Evolutionary conservation across 2,797 vertebrate species (phyloP), one percentile per base, ranked within the genome.

Genomic region (Acrossocheilus fasciatus): DNA sequence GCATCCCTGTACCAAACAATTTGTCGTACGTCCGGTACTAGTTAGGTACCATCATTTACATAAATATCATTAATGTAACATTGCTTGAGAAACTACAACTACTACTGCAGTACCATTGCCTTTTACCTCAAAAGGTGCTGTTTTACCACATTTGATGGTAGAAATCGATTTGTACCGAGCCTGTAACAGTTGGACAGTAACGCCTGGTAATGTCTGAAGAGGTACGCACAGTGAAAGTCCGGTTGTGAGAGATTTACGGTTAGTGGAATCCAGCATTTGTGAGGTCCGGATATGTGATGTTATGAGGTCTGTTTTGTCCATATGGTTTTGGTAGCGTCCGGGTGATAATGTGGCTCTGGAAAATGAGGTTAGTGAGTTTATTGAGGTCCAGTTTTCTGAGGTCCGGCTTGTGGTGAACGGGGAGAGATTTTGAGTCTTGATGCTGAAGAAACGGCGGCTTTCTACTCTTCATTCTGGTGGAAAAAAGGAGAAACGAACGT

Each of bases 391-490:
- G 92, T 91, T 92, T 92, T 86, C 87, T 95, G 95, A 96, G 95
- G 95, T 97, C 95, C 93, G 92, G 93, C n/a, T 95, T 96, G 75
- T 59, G 62, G 17, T 26, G 57, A 47, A 6, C 1, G 50, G 41
- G 47, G 30, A 68, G 36, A 52, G 84, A 47, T 66, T 57, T 23
- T 43, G 66, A 78, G 50, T 66, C 8, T 74, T n/a, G 79, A 93
- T 95, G 93, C 92, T 92, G 91, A 93, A 93, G 92, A 92, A 94
- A 95, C 94, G 92, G 68, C 18, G 62, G 90, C 91, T 94, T 92
- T 91, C 91, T 96, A 94, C 94, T 96, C 94, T 92, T 97, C 94
- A 92, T 95, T 96, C 96, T 97, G 94, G 45, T 30, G 34, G 45
- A 84, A 94, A 95, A 80, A 72, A 93, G 80, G 54, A 78, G 62